phyloP scores from a whole-genome alignment of 2,888 invertebrate species.

The Malthinus seriepunctatus region DNA sequence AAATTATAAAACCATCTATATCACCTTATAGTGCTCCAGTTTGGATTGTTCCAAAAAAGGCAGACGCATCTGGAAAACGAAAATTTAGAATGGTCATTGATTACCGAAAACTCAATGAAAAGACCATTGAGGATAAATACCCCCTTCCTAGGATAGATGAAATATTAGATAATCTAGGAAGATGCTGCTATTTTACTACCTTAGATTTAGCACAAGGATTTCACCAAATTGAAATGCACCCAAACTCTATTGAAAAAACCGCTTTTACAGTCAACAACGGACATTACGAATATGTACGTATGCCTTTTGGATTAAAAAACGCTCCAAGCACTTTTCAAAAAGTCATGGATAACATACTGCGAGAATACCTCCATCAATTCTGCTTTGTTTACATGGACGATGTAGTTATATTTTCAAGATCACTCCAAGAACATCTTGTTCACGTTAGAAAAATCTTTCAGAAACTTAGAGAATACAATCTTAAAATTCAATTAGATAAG shows the following conservation, averaged over 20 bases:
- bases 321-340: conserved; percentile 3
- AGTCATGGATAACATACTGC: conserved; percentile 16
- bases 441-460: conserved; percentile 27
- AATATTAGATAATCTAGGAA: conserved; percentile 1
- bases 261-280: not conserved
- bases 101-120: not conserved
- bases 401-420: conserved; percentile 33
- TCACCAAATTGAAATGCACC: conserved; percentile 3
- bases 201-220: conserved; percentile 6
- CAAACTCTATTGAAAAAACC: not conserved
- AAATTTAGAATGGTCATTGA: not conserved
- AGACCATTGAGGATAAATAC: not conserved
- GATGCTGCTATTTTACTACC: not conserved
- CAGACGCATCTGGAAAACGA: not conserved
- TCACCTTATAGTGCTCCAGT: not conserved
- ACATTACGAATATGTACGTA: not conserved
- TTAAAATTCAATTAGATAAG: conserved; percentile 28
- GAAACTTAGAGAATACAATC: conserved; percentile 19
- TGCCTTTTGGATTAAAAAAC: conserved; percentile 2
- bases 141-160: conserved; percentile 1
- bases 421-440: conserved; percentile 31
- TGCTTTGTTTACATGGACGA: conserved; percentile 38
- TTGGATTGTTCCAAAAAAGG: not conserved
- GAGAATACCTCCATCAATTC: conserved; percentile 13
- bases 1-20: not conserved